Conservation (phyloP, 2,888 invertebrate genomes). For the Apodemia mormo region DNA sequence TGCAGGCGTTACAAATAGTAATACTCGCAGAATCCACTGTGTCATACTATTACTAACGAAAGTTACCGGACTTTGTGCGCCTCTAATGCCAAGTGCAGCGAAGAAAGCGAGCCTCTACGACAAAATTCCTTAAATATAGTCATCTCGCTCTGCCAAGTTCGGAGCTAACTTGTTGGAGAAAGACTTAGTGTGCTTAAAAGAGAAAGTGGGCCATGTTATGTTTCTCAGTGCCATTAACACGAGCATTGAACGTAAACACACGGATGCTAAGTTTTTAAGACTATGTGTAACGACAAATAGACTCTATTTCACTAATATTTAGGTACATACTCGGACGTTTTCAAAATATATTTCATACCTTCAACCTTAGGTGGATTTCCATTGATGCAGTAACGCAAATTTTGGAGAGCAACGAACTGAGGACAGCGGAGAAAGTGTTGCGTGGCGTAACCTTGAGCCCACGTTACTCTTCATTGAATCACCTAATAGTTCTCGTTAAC, state of each 20-base stretch:
- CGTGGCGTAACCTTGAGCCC: slow-evolving; percentile 77
- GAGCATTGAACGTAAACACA: slow-evolving; percentile 78
- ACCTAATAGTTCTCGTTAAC: slow-evolving; percentile 69
- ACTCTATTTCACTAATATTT: slow-evolving; percentile 35
- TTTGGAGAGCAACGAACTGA: slow-evolving; percentile 79
- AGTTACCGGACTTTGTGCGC: slow-evolving; percentile 78
- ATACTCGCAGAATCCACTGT: slow-evolving; percentile 51
- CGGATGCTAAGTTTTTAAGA: slow-evolving; percentile 57
- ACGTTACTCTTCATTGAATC: slow-evolving; percentile 61
- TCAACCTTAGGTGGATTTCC: slow-evolving; percentile 47
- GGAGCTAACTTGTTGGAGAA: slow-evolving; percentile 53
- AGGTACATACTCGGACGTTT: slow-evolving; percentile 35
- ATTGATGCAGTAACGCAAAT: slow-evolving; percentile 60
- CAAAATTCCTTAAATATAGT: slow-evolving; percentile 56
- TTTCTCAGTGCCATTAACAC: slow-evolving; percentile 78
- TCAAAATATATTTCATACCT: slow-evolving; percentile 41
- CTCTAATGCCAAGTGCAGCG: slow-evolving; percentile 78
- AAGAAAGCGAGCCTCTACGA: slow-evolving; percentile 75
- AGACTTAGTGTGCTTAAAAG: slow-evolving; percentile 75
- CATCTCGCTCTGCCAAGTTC: slow-evolving; percentile 61
- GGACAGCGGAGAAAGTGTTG: slow-evolving; percentile 71
- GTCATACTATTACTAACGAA: slow-evolving; percentile 71
- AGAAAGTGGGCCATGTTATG: slow-evolving; percentile 82
- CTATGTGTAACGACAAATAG: slow-evolving; percentile 35
- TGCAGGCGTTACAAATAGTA: slow-evolving; percentile 38